phyloP scores from a whole-genome alignment of 2,113 vertebrate species.

The Xiphias gladius region DNA sequence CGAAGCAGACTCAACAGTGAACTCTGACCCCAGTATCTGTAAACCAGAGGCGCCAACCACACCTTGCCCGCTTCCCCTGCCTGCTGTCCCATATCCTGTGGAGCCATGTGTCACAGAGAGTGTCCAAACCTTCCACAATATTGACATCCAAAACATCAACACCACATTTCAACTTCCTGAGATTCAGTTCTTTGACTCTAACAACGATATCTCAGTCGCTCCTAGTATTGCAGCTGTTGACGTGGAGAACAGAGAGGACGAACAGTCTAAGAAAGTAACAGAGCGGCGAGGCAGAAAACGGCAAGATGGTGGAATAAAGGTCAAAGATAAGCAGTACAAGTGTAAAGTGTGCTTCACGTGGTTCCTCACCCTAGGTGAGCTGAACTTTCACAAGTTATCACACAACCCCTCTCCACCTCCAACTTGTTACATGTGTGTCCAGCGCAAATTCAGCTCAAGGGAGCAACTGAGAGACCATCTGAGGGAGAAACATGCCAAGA shows the following conservation, averaged over 20 bases:
- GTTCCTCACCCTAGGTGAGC: constrained; percentile 92
- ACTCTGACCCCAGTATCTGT: constrained; percentile 73
- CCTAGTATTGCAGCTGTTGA: constrained; percentile 49
- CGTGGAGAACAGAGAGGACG: constrained; percentile 45
- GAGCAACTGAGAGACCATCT: constrained; percentile 95
- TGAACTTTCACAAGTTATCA: constrained; percentile 95
- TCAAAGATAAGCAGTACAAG: constrained; percentile 92
- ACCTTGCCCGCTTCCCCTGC: constrained; percentile 69
- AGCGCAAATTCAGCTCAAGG: constrained; percentile 95
- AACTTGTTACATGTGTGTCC: constrained; percentile 98
- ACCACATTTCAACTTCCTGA: constrained; percentile 88
- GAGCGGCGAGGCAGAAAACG: constrained; percentile 82
- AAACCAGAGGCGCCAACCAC: constrained; percentile 70
- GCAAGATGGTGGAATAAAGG: constrained; percentile 82
- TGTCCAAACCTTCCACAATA: constrained; percentile 78
- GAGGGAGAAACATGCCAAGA: constrained; percentile 93
- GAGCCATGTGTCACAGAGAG: constrained; percentile 63
- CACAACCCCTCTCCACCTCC: constrained; percentile 96
- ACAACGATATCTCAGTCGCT: constrained; percentile 77
- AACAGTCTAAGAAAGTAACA: constrained; percentile 75
- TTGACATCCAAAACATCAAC: constrained; percentile 86
- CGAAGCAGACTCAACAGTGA: constrained; percentile 49
- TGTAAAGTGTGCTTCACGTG: constrained; percentile 97
- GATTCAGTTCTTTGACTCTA: constrained; percentile 84
- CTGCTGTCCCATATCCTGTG: constrained; percentile 65